phyloP scores from a whole-genome alignment of 64 coral and sea anemone genomes.

The Dendronephthya gigantea region DNA sequence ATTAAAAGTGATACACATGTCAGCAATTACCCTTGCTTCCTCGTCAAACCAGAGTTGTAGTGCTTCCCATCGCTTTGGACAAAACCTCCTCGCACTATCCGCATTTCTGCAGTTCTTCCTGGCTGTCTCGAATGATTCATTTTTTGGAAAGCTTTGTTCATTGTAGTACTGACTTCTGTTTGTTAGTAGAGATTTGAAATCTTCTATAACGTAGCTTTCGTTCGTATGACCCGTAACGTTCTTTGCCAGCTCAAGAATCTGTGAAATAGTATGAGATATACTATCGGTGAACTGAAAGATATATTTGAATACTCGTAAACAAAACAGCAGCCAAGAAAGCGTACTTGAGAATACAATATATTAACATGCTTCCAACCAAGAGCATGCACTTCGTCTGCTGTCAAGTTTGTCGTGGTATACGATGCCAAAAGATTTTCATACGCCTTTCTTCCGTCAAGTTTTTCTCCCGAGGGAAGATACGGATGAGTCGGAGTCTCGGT shows the following conservation, averaged over 20 bases:
- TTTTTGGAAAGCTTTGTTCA: constrained; percentile 43
- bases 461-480: constrained; percentile 19
- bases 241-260: constrained; percentile 23
- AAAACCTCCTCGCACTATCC: constrained; percentile 35
- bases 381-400: constrained; percentile 31
- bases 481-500: constrained; percentile 16
- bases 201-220: constrained; percentile 19
- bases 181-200: constrained; percentile 33
- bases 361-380: constrained; percentile 39
- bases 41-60: constrained; percentile 62
- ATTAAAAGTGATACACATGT: no score
- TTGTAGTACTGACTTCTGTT: constrained; percentile 33
- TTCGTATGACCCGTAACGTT: constrained; percentile 35
- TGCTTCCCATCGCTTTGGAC: constrained; percentile 48
- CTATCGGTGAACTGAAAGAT: not conserved
- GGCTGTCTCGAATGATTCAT: constrained; percentile 40
- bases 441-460: constrained; percentile 24
- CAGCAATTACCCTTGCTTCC: constrained; percentile 36
- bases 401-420: constrained; percentile 40
- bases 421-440: constrained; percentile 35
- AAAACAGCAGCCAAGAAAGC: no score
- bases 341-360: constrained; percentile 26
- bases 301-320: no score
- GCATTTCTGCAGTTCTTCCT: constrained; percentile 22
- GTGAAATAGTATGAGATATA: not conserved